Evolutionary conservation across 2,888 invertebrate species (phyloP), one percentile per base, ranked within the genome.

Genomic region (Tyria jacobaeae): DNA sequence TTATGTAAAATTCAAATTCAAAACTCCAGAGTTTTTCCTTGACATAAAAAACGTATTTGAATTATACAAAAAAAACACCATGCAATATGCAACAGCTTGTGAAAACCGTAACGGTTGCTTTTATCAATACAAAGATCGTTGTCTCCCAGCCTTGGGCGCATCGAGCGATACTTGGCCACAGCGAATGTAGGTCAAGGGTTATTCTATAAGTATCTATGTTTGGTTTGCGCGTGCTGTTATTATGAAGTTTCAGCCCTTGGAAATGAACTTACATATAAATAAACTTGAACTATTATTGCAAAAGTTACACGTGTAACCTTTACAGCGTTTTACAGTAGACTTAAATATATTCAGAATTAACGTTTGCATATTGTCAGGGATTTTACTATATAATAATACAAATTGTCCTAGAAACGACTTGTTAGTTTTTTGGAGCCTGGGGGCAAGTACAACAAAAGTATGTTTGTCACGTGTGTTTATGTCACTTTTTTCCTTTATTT

Each of bases 131-230:
- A 58, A 44, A 63, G 59, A 75, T 57, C 61, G 60, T 70, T 75
- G 63, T 68, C 64, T 71, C 35, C 9, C 57, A 73, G 60, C 74
- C 75, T 70, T 73, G 70, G 58, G 62, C 52, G 53, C 68, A 70
- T 73, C 68, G 76, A 75, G 71, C 76, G 73, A 41, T 37, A 49
- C 76, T 59, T 50, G 44, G 64, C 68, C 52, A 44, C 27, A 49
- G 57, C 54, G 60, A 50, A 75, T 62, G 50, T 76, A 34, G 75
- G 75, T 76, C 76, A 75, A 76, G 75, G 75, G 47, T 57, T 31
- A 17, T 34, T 52, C 21, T 54, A 41, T 35, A 21, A 49, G 9
- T 59, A 34, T 15, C 21, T 35, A 47, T 15, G 41, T 34, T 50
- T 39, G 3, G 49, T 50, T 50, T 37, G 50, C 24, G 17, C 27